phyloP scores from a whole-genome alignment of 2,888 invertebrate genomes.

The Crepidodera aurea region DNA sequence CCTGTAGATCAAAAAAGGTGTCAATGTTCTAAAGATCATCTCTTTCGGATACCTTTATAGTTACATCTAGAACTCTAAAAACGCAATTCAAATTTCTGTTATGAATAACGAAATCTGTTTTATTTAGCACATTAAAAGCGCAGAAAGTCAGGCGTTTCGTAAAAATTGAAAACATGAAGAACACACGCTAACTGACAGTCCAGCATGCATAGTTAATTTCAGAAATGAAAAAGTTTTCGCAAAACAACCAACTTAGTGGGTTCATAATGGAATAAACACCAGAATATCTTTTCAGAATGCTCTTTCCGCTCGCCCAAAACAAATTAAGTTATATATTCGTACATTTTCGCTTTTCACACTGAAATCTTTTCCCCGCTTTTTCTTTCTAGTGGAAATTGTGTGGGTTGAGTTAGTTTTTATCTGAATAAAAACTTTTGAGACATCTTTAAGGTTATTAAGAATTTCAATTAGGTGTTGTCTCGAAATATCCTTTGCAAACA shows the following conservation, averaged over 20 bases:
- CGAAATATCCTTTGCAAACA: no score
- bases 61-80: no score
- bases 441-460: no score
- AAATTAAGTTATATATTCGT: slow-evolving; percentile 1
- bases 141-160: neutral
- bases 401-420: no score
- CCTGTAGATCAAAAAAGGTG: no score
- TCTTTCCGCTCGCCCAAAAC: neutral
- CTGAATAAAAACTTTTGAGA: no score
- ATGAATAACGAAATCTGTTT: neutral
- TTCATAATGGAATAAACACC: slow-evolving; percentile 1
- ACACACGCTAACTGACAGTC: neutral
- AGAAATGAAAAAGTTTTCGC: neutral
- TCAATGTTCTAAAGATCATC: no score
- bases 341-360: neutral
- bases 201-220: neutral
- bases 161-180: neutral
- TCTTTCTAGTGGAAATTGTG: neutral
- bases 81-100: neutral
- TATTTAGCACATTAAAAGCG: neutral
- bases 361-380: neutral
- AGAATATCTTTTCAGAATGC: slow-evolving; percentile 2
- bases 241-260: slow-evolving; percentile 1
- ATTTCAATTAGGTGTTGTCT: no score
- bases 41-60: no score